A percentile compares a stretch with the other conserved stretches of the same genome.
Conservation (phyloP, 2,888 invertebrate species). For the Oscheius sp. region DNA sequence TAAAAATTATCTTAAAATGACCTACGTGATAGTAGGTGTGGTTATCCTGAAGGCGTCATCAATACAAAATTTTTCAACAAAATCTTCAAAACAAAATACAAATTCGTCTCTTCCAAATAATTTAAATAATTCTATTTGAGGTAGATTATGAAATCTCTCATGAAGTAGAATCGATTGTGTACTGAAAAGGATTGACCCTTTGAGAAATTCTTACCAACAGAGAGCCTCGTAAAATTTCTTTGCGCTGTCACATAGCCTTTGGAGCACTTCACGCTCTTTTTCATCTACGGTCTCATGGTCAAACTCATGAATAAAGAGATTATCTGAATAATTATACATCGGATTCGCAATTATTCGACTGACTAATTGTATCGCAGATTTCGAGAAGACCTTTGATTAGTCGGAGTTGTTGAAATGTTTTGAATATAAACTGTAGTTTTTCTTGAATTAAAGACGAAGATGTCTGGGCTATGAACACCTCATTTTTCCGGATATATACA, state of each 20-base stretch:
- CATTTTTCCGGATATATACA: background rate
- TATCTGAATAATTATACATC: conserved; percentile 16
- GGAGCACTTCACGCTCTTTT: conserved; percentile 4
- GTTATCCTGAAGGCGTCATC: background rate
- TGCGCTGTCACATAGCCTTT: background rate
- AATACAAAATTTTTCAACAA: background rate
- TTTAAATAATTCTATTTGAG: background rate
- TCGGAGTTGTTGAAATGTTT: conserved; percentile 2
- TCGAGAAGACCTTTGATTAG: background rate
- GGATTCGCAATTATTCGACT: conserved; percentile 1
- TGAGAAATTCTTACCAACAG: background rate
- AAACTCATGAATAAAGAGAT: conserved; percentile 11
- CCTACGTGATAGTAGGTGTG: background rate
- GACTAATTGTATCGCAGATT: conserved; percentile 6
- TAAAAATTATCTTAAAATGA: background rate
- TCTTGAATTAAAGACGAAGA: background rate
- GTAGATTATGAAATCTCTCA: background rate
- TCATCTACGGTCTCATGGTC: conserved; percentile 5
- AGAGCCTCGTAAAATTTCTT: conserved; percentile 8
- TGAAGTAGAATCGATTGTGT: background rate
- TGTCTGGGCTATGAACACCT: background rate
- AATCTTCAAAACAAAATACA: conserved; percentile 1
- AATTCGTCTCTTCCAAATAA: background rate
- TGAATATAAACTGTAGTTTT: background rate
- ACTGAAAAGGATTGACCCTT: background rate